These are phyloP conservation scores for Nasonia oneida DNA, from an alignment of 2,888 invertebrate genomes.

Conservation along the genomic window DNA sequence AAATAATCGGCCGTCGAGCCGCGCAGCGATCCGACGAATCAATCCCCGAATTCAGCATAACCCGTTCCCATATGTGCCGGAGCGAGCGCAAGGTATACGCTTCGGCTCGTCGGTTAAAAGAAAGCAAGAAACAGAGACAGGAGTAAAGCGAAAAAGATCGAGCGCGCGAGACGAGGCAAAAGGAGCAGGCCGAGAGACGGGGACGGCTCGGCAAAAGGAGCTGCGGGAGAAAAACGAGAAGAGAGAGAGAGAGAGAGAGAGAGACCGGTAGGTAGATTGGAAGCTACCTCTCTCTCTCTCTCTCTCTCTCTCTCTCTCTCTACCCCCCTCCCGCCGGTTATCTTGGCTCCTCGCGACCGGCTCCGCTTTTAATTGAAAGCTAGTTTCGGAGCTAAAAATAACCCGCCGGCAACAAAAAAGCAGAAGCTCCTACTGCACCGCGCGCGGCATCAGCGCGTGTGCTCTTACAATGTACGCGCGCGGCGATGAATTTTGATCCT, in stretches of 20 bases:
- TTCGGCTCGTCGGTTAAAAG: conserved; percentile 1
- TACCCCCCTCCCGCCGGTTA: conserved; percentile 17
- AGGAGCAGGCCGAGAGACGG: conserved; percentile 2
- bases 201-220: conserved; percentile 27
- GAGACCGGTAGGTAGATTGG: conserved; percentile 62
- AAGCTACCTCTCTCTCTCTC: conserved; percentile 49
- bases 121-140: conserved; percentile 25
- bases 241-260: conserved; percentile 40
- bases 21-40: not conserved
- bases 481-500: conserved; percentile 26
- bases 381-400: conserved; percentile 62
- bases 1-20: not conserved
- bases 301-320: conserved; percentile 12
- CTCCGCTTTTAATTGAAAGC: conserved; percentile 62
- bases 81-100: not conserved
- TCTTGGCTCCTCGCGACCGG: conserved; percentile 57
- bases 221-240: conserved; percentile 43
- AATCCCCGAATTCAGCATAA: conserved; percentile 12
- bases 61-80: not conserved
- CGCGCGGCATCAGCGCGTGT: too few species aligned
- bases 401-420: conserved; percentile 14
- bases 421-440: conserved; percentile 7
- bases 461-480: not conserved
- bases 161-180: conserved; percentile 56
- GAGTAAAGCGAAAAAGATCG: conserved; percentile 22